phyloP scores from a whole-genome alignment of 2,888 invertebrate species.

The Vesta saturnalis region DNA sequence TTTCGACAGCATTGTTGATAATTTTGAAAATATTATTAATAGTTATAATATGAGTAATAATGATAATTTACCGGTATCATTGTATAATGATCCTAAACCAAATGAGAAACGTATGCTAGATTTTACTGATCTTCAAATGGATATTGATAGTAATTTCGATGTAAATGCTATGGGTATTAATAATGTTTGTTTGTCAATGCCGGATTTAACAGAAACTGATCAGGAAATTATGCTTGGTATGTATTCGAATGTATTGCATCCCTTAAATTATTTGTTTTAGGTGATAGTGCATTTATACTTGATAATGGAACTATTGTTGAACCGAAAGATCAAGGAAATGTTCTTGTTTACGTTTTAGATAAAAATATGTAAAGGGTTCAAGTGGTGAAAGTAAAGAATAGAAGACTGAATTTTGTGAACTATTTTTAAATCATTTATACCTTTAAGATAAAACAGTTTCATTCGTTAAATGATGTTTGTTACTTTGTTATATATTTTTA shows the following conservation, averaged over 20 bases:
- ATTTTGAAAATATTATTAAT: conserved; percentile 43
- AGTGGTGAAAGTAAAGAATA: too few species aligned
- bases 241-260: background rate
- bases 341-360: conserved; percentile 54
- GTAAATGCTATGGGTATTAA: conserved; percentile 24
- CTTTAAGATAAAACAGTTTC: too few species aligned
- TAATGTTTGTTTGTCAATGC: conserved; percentile 57
- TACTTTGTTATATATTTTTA: too few species aligned
- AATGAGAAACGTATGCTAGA: conserved; percentile 34
- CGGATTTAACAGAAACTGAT: conserved; percentile 55
- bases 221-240: conserved; percentile 56
- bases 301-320: conserved; percentile 57
- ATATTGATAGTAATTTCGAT: conserved; percentile 49
- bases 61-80: conserved; percentile 11
- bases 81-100: background rate
- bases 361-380: too few species aligned
- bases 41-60: conserved; percentile 30
- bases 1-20: conserved; percentile 41
- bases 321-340: conserved; percentile 52
- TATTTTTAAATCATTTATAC: too few species aligned
- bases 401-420: too few species aligned
- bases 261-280: conserved; percentile 36
- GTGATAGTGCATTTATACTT: conserved; percentile 54
- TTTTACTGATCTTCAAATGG: conserved; percentile 47
- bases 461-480: too few species aligned